Evolutionary conservation across 2,888 invertebrate genomes (phyloP), one percentile per base, ranked within the genome.

Genomic region (Cheilosia urbana): DNA sequence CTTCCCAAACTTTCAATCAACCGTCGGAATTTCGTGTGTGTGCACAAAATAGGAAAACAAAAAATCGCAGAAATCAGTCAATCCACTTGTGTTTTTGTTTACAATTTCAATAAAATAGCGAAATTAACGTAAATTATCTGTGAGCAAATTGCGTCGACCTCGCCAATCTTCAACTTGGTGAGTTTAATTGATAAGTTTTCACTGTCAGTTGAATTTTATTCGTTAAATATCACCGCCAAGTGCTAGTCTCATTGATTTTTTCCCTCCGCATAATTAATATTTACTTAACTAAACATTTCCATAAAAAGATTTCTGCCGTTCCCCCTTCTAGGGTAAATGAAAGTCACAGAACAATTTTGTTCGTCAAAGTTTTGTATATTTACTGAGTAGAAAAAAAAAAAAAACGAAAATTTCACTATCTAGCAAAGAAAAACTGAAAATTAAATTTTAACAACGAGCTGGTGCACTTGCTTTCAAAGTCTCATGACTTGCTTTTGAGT

Each of bases 191-290:
- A 80, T 80, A 65, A 76, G 3, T 71, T 51, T 27, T 11, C 21
- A 19, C 42, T 72, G 76, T 65, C 85, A 68, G 13, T 62, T 30
- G 66, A 37, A 45, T 57, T 77, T 62, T 15, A 19, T 37, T 19
- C 37, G 17, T 37, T 7, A 66, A 66, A 17, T 17, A 68, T 21
- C 21, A 37, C n/a, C 27, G 17, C 37, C 45, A 72, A 49, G 55
- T 72, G 42, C 34, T 40, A 55, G 53, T 51, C 51, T 57, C 66
- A 85, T 85, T 85, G 85, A 85, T 85, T 85, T 85, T 85, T 85
- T 76, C 80, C 85, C 42, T 65, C 47, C 24, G 42, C 40, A 63
- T 53, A 9, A 24, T 24, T 51, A 13, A 51, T 45, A 53, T 34
- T 76, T 65, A 45, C 45, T 58, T 51, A 15, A 34, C 34, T 34